Conservation (phyloP, 2,888 invertebrate species). For the Ceraclea dissimilis region DNA sequence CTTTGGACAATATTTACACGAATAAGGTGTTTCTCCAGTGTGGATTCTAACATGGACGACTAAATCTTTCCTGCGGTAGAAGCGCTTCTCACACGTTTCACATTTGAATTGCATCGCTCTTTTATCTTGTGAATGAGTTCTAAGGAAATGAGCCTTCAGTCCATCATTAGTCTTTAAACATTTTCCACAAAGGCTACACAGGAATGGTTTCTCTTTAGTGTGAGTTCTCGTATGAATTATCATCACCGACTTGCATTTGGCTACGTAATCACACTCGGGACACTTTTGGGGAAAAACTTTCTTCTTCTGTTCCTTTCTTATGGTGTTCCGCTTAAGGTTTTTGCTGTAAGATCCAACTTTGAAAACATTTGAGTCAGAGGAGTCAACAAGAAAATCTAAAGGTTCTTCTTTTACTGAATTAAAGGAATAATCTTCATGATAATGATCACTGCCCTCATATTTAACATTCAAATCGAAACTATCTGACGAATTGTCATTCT, state of each 20-base stretch:
- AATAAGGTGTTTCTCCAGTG: slow-evolving; percentile 21
- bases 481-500: no score
- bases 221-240: slow-evolving; percentile 15
- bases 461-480: background rate
- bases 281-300: slow-evolving; percentile 4
- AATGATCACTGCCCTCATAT: background rate
- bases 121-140: slow-evolving; percentile 12
- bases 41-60: slow-evolving; percentile 18
- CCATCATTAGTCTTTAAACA: slow-evolving; percentile 11
- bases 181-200: slow-evolving; percentile 15
- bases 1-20: slow-evolving; percentile 36
- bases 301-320: background rate
- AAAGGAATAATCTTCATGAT: no score
- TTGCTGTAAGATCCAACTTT: no score
- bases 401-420: no score
- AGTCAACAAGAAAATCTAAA: no score
- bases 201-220: slow-evolving; percentile 14
- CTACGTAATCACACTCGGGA: slow-evolving; percentile 6
- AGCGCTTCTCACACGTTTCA: slow-evolving; percentile 18
- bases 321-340: no score
- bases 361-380: no score
- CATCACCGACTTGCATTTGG: slow-evolving; percentile 10
- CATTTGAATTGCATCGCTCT: slow-evolving; percentile 11
- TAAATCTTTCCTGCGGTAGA: slow-evolving; percentile 19
- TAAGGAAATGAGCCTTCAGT: slow-evolving; percentile 12